A percentile compares a stretch with the other conserved stretches of the same genome.
These are phyloP conservation scores for Leptodirus hochenwartii DNA, from an alignment of 2,888 invertebrate genomes.

Conservation along the genomic window DNA sequence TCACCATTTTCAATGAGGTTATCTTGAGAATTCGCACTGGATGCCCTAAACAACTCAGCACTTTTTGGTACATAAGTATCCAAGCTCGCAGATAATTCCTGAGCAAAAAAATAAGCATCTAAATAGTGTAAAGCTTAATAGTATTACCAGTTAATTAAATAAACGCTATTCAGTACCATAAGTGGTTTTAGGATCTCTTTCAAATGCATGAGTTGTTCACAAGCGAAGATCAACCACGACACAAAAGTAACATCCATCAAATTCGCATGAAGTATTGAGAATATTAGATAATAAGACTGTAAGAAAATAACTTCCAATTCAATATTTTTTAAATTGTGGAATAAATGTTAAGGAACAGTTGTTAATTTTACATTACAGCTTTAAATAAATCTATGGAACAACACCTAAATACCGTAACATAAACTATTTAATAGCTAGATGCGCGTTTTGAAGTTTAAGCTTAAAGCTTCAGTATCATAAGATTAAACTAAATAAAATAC, in stretches of 20 bases:
- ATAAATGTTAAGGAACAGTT: too few species aligned
- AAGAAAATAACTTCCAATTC: slow-evolving; percentile 11
- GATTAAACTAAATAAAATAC: too few species aligned
- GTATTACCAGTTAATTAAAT: too few species aligned
- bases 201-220: slow-evolving; percentile 68
- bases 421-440: too few species aligned
- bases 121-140: not conserved
- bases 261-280: slow-evolving; percentile 29
- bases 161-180: slow-evolving; percentile 36
- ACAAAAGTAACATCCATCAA: slow-evolving; percentile 62
- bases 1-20: slow-evolving; percentile 20
- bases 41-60: slow-evolving; percentile 46
- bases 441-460: too few species aligned
- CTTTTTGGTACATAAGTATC: slow-evolving; percentile 61
- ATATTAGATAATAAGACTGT: slow-evolving; percentile 26
- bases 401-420: too few species aligned
- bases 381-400: too few species aligned
- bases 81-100: slow-evolving; percentile 60
- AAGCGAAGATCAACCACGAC: slow-evolving; percentile 70
- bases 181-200: slow-evolving; percentile 75
- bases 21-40: slow-evolving; percentile 27
- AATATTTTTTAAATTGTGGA: not conserved
- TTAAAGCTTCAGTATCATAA: too few species aligned
- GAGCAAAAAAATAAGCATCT: slow-evolving; percentile 9
- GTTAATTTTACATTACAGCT: too few species aligned